These are phyloP conservation scores for Drosophila putrida DNA, from an alignment of 2,888 invertebrate species.

Conservation along the genomic window DNA sequence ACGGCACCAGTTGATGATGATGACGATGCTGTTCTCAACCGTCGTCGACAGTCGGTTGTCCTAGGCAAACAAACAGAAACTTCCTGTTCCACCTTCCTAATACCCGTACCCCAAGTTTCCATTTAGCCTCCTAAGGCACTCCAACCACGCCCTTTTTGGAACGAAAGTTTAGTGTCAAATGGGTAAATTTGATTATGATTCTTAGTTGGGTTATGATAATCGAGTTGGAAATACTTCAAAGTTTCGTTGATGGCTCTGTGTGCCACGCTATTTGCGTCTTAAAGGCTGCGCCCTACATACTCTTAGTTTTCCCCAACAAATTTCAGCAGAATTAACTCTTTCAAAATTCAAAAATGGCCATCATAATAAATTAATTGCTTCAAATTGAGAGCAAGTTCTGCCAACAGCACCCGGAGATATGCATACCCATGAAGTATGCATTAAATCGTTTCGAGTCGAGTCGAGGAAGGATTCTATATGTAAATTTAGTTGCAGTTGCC, in stretches of 20 bases:
- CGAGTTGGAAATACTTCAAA: constrained; percentile 79
- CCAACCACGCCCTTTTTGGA: constrained; percentile 20
- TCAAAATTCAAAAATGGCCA: constrained; percentile 19
- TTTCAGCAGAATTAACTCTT: constrained; percentile 30
- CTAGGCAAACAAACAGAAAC: constrained; percentile 36
- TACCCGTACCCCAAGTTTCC: no score
- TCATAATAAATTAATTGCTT: constrained; percentile 17
- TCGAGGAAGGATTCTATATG: background rate
- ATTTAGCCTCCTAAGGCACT: background rate
- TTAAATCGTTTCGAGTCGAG: constrained; percentile 55
- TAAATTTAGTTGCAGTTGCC: background rate
- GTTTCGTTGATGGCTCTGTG: constrained; percentile 50
- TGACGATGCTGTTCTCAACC: constrained; percentile 39
- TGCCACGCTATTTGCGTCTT: constrained; percentile 27
- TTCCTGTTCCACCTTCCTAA: constrained; percentile 10
- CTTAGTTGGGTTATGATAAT: constrained; percentile 78
- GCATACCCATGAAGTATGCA: constrained; percentile 61
- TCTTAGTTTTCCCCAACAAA: constrained; percentile 36
- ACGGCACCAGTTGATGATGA: constrained; percentile 37
- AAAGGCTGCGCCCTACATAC: constrained; percentile 26
- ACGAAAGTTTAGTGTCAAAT: constrained; percentile 78
- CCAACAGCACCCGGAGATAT: constrained; percentile 5
- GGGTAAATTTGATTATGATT: constrained; percentile 75
- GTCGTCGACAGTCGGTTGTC: constrained; percentile 11
- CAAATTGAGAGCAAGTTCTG: constrained; percentile 11